Evolutionary conservation across 2,888 invertebrate species (phyloP).

Genomic region (Acanthococcus lagerstroemiae): DNA sequence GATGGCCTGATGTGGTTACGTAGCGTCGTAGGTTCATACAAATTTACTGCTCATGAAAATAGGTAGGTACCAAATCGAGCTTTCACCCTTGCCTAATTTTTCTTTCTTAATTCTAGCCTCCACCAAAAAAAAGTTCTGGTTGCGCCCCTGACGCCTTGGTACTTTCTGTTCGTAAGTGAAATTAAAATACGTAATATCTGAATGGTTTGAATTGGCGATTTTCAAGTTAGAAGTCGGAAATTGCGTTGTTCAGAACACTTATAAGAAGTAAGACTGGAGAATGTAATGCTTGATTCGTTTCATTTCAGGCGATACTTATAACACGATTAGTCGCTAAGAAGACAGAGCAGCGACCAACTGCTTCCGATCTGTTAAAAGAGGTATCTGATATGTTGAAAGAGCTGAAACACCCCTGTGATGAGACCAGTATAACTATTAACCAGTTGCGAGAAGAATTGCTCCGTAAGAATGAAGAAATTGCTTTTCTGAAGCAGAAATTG

Average conservation of each 20-base stretch:
- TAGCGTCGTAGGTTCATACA: too few species aligned
- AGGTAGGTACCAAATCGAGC: not conserved
- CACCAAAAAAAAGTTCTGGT: too few species aligned
- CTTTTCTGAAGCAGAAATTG: constrained; percentile 11
- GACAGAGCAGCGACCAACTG: constrained; percentile 50
- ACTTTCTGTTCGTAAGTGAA: not conserved
- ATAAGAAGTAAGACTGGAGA: too few species aligned
- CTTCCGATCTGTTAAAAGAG: constrained; percentile 48
- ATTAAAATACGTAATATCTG: too few species aligned
- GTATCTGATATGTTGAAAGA: constrained; percentile 34
- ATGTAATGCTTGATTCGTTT: not conserved
- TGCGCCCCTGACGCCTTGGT: too few species aligned
- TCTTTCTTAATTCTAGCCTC: too few species aligned
- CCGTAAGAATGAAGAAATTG: constrained; percentile 13
- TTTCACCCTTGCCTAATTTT: not conserved
- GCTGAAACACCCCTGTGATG: constrained; percentile 14
- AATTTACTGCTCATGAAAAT: too few species aligned
- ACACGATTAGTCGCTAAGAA: constrained; percentile 49
- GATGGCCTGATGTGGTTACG: too few species aligned
- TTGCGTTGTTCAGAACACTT: too few species aligned
- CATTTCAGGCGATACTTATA: constrained; percentile 47
- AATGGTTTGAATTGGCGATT: too few species aligned
- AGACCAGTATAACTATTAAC: constrained; percentile 34
- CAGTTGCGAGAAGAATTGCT: constrained; percentile 32
- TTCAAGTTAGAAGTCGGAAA: not conserved